Evolutionary conservation across 92 coral and sea anemone species (phyloP).

Genomic region (Phenganax stokvisi): DNA sequence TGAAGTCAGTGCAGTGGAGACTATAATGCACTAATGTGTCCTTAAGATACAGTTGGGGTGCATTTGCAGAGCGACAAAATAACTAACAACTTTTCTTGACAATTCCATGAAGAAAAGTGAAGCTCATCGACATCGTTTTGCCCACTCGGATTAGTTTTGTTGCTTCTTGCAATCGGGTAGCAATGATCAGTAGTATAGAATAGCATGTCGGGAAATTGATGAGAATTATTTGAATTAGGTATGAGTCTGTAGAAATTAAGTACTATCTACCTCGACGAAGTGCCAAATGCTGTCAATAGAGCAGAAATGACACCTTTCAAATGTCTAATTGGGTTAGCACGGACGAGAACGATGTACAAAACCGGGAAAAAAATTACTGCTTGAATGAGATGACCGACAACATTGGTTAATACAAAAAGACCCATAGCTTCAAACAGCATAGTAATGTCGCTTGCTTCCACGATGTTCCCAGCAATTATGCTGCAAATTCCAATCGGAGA

Average conservation of each 20-base stretch:
- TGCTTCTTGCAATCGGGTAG: too few species aligned
- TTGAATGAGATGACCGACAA: not conserved
- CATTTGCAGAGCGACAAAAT: too few species aligned
- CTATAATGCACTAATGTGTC: too few species aligned
- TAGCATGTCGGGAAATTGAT: too few species aligned
- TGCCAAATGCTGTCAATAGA: conserved; percentile 18
- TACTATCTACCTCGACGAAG: not conserved
- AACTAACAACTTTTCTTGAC: too few species aligned
- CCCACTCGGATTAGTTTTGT: too few species aligned
- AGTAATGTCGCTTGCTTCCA: not conserved
- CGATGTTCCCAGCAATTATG: conserved; percentile 21
- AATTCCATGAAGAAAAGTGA: too few species aligned
- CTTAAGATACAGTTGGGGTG: too few species aligned
- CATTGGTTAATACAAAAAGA: not conserved
- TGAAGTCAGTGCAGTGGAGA: not conserved
- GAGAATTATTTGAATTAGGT: not conserved
- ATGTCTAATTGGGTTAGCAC: not conserved
- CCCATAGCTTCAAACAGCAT: conserved; percentile 2
- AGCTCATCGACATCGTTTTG: too few species aligned
- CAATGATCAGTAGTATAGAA: too few species aligned
- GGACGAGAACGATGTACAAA: conserved; percentile 13
- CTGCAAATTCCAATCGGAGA: conserved; percentile 20
- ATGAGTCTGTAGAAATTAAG: not conserved
- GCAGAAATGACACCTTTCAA: not conserved
- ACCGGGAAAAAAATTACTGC: not conserved